Evolutionary conservation across 2,113 vertebrate species (phyloP).

Genomic region (Campylomormyrus numenius): DNA sequence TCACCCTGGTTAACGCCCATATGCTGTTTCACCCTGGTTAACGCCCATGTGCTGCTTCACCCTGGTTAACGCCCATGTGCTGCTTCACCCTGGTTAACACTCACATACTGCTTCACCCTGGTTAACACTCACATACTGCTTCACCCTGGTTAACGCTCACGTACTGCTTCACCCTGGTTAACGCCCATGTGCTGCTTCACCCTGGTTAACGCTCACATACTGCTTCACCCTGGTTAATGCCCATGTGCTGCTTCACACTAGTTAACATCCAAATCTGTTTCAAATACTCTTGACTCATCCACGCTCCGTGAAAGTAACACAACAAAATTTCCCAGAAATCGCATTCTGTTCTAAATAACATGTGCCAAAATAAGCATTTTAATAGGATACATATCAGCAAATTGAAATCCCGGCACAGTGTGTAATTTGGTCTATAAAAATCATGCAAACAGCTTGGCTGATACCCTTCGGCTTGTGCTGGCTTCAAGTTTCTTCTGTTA

Average conservation of each 20-base stretch:
- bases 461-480: neutral
- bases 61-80: fast-evolving
- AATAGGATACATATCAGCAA: neutral
- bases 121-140: neutral
- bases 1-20: neutral
- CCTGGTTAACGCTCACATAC: neutral
- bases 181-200: fast-evolving
- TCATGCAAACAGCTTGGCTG: neutral
- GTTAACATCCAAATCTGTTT: neutral
- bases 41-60: neutral
- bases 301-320: neutral
- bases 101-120: neutral
- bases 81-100: neutral
- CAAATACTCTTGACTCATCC: neutral
- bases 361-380: neutral
- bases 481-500: neutral
- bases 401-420: neutral
- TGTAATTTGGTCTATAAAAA: neutral
- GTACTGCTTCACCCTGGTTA: neutral
- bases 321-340: neutral
- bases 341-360: neutral
- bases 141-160: neutral
- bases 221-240: neutral
- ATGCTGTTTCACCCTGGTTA: neutral
- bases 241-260: neutral